These are phyloP conservation scores for Drosophila setosimentum DNA, from an alignment of 2,888 invertebrate genomes.

Conservation along the genomic window DNA sequence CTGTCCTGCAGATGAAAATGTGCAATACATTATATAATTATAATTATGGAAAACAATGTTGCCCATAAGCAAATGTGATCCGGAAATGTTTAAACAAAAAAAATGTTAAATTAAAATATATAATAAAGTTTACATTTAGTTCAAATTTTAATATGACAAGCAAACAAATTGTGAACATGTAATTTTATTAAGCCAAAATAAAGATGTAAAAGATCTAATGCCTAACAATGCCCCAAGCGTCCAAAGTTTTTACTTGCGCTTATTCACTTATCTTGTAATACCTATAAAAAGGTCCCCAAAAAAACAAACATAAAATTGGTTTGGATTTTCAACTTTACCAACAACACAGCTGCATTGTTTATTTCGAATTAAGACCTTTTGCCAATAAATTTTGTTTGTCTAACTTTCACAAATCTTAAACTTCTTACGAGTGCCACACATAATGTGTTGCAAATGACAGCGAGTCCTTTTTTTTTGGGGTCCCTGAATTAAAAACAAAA, in stretches of 20 bases:
- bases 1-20: conserved; percentile 78
- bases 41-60: neutral
- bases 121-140: neutral
- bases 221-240: neutral
- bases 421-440: neutral
- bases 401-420: neutral
- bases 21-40: neutral
- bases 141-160: neutral
- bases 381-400: neutral
- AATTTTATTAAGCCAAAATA: neutral
- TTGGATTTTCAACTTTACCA: neutral
- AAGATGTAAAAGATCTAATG: neutral
- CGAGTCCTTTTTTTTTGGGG: neutral
- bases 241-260: neutral
- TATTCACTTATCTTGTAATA: neutral
- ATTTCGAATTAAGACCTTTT: neutral
- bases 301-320: too few relatives aligned
- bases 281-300: neutral
- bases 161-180: neutral
- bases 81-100: too few relatives aligned
- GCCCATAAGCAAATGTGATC: neutral
- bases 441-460: neutral
- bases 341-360: neutral
- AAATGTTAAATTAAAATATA: neutral
- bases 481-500: neutral